These are phyloP conservation scores for Mobula hypostoma DNA, from an alignment of 2,113 vertebrate genomes.

Conservation along the genomic window DNA sequence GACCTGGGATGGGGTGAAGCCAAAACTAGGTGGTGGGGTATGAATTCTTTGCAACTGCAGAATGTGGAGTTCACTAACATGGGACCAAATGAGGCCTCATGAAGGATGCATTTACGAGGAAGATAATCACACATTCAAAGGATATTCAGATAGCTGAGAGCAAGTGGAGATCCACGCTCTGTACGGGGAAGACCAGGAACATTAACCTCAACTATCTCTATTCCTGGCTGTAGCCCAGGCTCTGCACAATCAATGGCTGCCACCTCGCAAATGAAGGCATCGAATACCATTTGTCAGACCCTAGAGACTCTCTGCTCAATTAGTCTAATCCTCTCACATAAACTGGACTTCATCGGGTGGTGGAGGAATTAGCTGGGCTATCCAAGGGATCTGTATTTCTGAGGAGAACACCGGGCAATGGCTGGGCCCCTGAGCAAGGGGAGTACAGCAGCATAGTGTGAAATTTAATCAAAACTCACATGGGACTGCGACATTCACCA, in stretches of 20 bases:
- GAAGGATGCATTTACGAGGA: not conserved
- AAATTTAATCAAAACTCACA: not conserved
- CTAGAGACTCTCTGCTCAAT: not conserved
- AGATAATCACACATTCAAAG: not conserved
- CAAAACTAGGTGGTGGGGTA: not conserved
- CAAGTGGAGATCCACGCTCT: not conserved
- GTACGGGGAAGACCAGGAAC: not conserved
- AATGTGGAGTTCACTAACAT: too few relatives aligned
- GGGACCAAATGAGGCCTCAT: too few relatives aligned
- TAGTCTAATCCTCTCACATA: conserved; percentile 12
- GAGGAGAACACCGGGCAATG: not conserved
- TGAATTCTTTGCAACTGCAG: not conserved
- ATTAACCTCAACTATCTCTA: not conserved
- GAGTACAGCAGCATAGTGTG: not conserved
- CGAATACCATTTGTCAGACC: not conserved
- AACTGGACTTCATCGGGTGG: not conserved
- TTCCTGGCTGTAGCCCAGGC: not conserved
- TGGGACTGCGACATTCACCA: not conserved
- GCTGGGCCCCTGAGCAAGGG: not conserved
- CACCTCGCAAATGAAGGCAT: not conserved
- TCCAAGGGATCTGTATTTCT: not conserved
- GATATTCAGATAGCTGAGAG: not conserved
- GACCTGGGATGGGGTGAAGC: too few relatives aligned
- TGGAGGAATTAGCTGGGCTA: not conserved
- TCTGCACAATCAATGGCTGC: not conserved